A percentile compares a stretch with the other conserved stretches of the same genome.
phyloP scores from a whole-genome alignment of 2,113 vertebrate species.

The Copsychus sechellarum region DNA sequence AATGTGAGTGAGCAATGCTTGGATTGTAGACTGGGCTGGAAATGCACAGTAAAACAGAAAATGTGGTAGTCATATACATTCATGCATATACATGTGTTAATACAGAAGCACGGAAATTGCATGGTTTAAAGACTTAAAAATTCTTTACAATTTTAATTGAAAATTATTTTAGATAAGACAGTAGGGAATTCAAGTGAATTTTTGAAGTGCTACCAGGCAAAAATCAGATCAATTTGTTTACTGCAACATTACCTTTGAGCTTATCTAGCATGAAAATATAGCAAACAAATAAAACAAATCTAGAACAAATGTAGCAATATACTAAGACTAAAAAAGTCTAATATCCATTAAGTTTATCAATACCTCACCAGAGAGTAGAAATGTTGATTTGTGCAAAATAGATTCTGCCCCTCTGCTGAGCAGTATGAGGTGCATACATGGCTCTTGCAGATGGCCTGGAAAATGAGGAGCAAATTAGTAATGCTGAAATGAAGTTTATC shows the following conservation, averaged over 20 bases:
- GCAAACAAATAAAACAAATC: neutral
- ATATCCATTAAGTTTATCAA: neutral
- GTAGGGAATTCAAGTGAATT: neutral
- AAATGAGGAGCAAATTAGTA: neutral
- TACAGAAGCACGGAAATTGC: neutral
- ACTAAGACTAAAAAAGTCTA: neutral
- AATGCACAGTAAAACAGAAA: neutral
- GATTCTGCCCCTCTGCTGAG: neutral
- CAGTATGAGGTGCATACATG: neutral
- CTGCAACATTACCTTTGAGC: neutral
- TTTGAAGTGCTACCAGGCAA: neutral
- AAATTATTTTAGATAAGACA: neutral
- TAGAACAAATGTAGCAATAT: neutral
- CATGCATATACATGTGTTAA: neutral
- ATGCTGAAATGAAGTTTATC: neutral
- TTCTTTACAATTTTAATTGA: neutral
- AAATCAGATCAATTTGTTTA: neutral
- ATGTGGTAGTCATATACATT: neutral
- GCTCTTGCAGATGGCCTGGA: neutral
- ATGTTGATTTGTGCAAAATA: neutral
- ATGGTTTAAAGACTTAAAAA: neutral
- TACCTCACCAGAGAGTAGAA: neutral
- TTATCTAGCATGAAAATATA: neutral
- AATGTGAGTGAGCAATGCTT: neutral
- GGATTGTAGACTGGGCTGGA: neutral